These are phyloP conservation scores for Todiramphus saurophagus DNA, from an alignment of 2,113 vertebrate genomes.

Conservation along the genomic window DNA sequence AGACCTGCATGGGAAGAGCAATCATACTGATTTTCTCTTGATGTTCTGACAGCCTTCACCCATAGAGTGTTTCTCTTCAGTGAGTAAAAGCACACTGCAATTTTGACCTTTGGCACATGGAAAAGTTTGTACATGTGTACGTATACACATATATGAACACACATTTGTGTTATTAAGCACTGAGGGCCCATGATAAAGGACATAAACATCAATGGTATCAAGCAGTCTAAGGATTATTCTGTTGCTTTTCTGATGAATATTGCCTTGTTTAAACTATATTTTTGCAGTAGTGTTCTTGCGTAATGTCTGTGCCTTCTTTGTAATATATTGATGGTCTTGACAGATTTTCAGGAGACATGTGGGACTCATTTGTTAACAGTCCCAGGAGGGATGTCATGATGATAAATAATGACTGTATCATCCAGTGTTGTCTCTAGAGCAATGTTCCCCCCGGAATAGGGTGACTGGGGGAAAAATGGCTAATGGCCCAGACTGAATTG, in stretches of 20 bases:
- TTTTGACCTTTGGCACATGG: not conserved
- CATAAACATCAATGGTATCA: not conserved
- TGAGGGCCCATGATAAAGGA: not conserved
- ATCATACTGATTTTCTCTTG: too few species aligned
- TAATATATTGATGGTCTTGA: slow-evolving; percentile 11
- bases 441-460: not conserved
- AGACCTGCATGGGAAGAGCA: not conserved
- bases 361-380: slow-evolving; percentile 2
- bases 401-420: slow-evolving; percentile 41
- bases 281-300: not conserved
- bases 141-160: rapidly evolving
- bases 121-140: not conserved
- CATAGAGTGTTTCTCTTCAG: not conserved
- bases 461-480: not conserved
- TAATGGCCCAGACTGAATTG: slow-evolving; percentile 4
- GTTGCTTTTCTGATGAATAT: not conserved
- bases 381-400: slow-evolving; percentile 12
- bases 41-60: not conserved
- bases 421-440: not conserved
- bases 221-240: not conserved
- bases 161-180: not conserved
- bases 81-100: not conserved
- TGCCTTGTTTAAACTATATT: not conserved
- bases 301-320: not conserved
- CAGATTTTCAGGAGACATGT: not conserved